These are phyloP conservation scores for Eospalax fontanierii DNA, from an alignment of 2,797 vertebrate genomes.

Conservation along the genomic window DNA sequence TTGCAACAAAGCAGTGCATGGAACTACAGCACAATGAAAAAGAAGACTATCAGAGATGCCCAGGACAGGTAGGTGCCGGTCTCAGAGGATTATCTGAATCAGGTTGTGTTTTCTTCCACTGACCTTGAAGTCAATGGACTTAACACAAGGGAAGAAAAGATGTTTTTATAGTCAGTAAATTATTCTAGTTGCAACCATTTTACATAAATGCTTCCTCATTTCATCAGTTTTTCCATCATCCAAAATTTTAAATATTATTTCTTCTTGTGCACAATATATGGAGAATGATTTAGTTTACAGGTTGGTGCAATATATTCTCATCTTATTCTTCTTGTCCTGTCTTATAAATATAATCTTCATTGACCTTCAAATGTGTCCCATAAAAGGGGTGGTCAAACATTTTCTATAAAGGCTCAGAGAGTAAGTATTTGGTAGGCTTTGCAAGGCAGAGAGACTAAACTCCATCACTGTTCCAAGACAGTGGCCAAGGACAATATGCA, in stretches of 20 bases:
- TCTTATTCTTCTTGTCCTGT: not conserved
- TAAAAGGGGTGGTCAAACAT: not conserved
- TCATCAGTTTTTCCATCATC: not conserved
- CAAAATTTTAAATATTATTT: not conserved
- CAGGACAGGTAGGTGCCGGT: not conserved
- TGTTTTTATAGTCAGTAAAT: not conserved
- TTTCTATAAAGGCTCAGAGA: not conserved
- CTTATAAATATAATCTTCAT: not conserved
- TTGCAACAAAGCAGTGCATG: not conserved
- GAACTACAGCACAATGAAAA: not conserved
- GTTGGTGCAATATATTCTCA: not conserved
- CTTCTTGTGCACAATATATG: not conserved
- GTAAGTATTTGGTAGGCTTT: not conserved
- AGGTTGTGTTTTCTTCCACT: not conserved
- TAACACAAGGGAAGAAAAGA: not conserved
- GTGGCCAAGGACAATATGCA: not conserved
- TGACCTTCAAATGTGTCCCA: not conserved
- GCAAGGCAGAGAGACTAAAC: not conserved
- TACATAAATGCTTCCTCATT: not conserved
- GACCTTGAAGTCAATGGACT: not conserved
- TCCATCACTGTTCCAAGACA: not conserved
- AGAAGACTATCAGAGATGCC: not conserved
- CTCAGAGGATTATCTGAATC: not conserved
- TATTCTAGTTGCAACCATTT: not conserved
- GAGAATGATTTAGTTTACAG: not conserved